Conservation (phyloP, 2,888 invertebrate genomes). For the Ennomos fuscantarius region DNA sequence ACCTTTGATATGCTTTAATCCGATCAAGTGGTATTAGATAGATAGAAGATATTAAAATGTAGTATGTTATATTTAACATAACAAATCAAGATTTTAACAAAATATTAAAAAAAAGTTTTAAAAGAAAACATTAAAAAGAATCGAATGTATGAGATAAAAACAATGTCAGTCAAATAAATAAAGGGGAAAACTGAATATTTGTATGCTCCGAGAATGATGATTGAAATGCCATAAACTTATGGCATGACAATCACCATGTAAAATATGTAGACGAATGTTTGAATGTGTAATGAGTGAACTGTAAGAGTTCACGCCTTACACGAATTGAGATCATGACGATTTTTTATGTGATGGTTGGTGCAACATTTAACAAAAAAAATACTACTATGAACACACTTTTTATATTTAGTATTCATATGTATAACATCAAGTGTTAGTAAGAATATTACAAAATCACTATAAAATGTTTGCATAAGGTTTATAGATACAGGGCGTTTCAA, state of each 20-base stretch:
- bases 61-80: too few relatives aligned
- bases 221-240: slow-evolving; percentile 63
- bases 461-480: too few relatives aligned
- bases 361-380: slow-evolving; percentile 50
- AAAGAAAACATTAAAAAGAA: slow-evolving; percentile 1
- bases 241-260: slow-evolving; percentile 58
- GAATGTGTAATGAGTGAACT: slow-evolving; percentile 73
- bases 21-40: too few relatives aligned
- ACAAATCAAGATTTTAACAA: too few relatives aligned
- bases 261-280: slow-evolving; percentile 37
- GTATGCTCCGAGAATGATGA: slow-evolving; percentile 72
- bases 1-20: too few relatives aligned
- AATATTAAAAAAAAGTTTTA: slow-evolving; percentile 4
- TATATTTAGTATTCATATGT: background rate
- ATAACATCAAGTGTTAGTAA: background rate
- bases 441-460: too few relatives aligned
- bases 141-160: slow-evolving; percentile 19
- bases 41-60: too few relatives aligned
- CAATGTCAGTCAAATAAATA: slow-evolving; percentile 57
- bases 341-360: slow-evolving; percentile 63
- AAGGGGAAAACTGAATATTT: slow-evolving; percentile 83
- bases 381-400: background rate
- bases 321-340: slow-evolving; percentile 44
- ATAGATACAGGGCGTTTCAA: too few relatives aligned
- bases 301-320: slow-evolving; percentile 72